Base-by-base conservation (phyloP, 2,113 vertebrate species). In the Entosphenus tridentatus region DNA sequence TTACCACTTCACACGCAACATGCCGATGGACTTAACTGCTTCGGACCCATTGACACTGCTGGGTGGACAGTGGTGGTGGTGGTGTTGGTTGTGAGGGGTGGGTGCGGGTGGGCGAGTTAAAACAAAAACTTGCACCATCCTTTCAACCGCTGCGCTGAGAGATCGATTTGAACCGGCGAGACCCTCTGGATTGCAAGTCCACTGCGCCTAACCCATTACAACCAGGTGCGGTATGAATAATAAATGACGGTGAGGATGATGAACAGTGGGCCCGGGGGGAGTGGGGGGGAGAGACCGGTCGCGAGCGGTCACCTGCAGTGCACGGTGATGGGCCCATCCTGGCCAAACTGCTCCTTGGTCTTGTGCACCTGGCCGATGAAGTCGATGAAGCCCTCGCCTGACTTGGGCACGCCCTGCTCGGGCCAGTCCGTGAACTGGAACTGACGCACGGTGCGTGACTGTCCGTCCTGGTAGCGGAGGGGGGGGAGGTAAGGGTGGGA, bases 361-460 rank as follows among this genome's bases (percentile, higher is more conserved):
- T 98, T 98, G 75, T 98, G 93, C 55, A 96, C 93, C 75, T 96
- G 92, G 55, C 93, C 93, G 0, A 96, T 96, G 77, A 96, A 96
- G 74, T 96, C 93, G 0, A 96, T 96, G 71, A 96, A 96, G 18
- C 92, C 92, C 77, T 98, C 93, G 16, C 90, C 93, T 0, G 90
- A 93, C 76, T 96, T 96, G 71, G 93, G 92, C 73, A 96, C 92
- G 0, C 92, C 93, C 75, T 96, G 90, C 54, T 96, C 92, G 0
- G 89, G 93, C 91, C 93, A 97, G 77, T 96, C 93, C 0, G 93
- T 97, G 77, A 97, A 97, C 85, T 97, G 93, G 83, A 97, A 97
- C 81, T 97, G 93, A 8, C 93, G 82, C 3, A 96, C 91, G 0
- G 93, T 97, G 59, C 93, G 82, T 7, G 93, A 97, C 76, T 97